phyloP scores from a whole-genome alignment of 1,140 invertebrate genomes.

The Ceratosolen fusciceps region DNA sequence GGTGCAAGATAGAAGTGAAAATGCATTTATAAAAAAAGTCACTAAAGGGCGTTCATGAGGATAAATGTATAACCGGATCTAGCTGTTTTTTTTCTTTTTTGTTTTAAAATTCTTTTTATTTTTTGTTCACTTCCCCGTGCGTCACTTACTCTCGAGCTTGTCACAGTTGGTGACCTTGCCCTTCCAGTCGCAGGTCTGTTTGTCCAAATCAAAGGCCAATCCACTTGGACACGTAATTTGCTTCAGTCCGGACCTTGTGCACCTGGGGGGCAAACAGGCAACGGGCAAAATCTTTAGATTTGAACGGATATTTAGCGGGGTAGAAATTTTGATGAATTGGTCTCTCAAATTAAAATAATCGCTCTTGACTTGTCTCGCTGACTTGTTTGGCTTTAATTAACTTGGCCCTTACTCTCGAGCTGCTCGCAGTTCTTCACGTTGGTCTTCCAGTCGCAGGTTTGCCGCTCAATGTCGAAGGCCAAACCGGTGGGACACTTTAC shows the following conservation, averaged over 20 bases:
- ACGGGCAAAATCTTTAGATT: conserved; percentile 38
- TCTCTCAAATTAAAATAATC: conserved; percentile 32
- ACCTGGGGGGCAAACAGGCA: conserved; percentile 75
- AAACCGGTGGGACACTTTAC: conserved; percentile 91
- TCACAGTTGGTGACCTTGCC: conserved; percentile 96
- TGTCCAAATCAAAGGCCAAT: conserved; percentile 96
- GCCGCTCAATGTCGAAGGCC: conserved; percentile 94
- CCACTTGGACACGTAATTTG: conserved; percentile 94
- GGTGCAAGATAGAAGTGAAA: no score
- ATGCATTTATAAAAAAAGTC: neutral
- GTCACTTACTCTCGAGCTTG: conserved; percentile 94
- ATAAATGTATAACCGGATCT: neutral
- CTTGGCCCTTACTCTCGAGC: conserved; percentile 86
- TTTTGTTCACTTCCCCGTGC: conserved; percentile 56
- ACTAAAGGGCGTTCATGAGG: conserved; percentile 1
- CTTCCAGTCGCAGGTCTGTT: conserved; percentile 98
- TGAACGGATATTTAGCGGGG: neutral
- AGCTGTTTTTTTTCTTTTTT: conserved; percentile 21
- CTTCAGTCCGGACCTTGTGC: conserved; percentile 92
- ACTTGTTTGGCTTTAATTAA: no score
- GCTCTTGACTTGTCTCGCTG: neutral
- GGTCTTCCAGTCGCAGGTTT: conserved; percentile 96
- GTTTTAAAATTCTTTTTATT: conserved; percentile 28
- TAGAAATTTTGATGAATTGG: conserved; percentile 7
- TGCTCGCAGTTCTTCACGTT: conserved; percentile 95